Evolutionary conservation across 2,797 vertebrate genomes (phyloP).

Genomic region (Cetoscarus ocellatus): DNA sequence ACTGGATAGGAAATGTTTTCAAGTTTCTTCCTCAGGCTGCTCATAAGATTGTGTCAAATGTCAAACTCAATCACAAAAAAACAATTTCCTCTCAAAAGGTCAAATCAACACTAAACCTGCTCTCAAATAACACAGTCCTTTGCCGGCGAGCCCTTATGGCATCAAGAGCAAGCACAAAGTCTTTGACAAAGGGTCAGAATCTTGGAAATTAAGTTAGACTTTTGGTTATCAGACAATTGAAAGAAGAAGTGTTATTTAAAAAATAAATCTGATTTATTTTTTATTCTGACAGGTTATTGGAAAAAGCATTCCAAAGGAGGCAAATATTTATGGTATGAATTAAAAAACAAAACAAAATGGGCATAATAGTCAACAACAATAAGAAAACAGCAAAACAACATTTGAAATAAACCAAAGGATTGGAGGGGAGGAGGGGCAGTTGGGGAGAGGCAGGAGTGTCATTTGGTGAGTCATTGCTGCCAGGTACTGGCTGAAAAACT

Average conservation of each 20-base stretch:
- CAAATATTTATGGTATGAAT: not conserved
- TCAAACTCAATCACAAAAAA: slow-evolving; percentile 45
- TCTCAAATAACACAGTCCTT: slow-evolving; percentile 61
- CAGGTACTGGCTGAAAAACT: slow-evolving; percentile 35
- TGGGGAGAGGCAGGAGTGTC: slow-evolving; percentile 18
- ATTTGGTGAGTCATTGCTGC: slow-evolving; percentile 54
- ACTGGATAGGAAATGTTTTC: not conserved
- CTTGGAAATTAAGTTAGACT: slow-evolving; percentile 33
- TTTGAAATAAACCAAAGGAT: not conserved
- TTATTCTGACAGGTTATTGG: too few relatives aligned
- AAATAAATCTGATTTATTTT: too few relatives aligned
- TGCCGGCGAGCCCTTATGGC: slow-evolving; percentile 9
- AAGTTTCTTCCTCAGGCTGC: not conserved
- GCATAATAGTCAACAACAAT: too few relatives aligned
- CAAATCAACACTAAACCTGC: slow-evolving; percentile 58
- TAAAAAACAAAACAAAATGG: not conserved
- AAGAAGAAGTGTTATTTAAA: slow-evolving; percentile 13
- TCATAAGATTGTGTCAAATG: slow-evolving; percentile 58
- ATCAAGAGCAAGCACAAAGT: slow-evolving; percentile 4
- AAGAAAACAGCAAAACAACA: slow-evolving; percentile 8
- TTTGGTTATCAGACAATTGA: slow-evolving; percentile 24
- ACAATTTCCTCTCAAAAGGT: slow-evolving; percentile 67
- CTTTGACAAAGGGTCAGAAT: slow-evolving; percentile 14
- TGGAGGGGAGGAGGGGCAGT: slow-evolving; percentile 1
- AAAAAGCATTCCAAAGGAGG: too few relatives aligned